Evolutionary conservation across 2,113 vertebrate genomes (phyloP), one percentile per base, ranked within the genome.

Genomic region (Dasypus novemcinctus): DNA sequence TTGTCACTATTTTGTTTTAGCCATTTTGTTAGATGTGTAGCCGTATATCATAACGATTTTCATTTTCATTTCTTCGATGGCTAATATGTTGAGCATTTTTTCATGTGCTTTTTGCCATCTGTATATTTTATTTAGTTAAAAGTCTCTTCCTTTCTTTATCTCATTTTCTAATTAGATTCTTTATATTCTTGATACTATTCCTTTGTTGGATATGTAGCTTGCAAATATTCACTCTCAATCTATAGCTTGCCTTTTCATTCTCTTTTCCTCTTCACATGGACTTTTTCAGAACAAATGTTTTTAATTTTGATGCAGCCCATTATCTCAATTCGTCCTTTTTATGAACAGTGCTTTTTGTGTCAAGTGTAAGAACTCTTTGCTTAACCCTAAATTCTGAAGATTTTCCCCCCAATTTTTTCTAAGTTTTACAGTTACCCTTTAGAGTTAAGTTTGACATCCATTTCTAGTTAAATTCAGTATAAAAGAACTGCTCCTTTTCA

Each of bases 391-490:
- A 84, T 57, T 36, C 38, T 74, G 9, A 94, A 74, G 41, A 81
- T 54, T 20, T 54, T 72, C 43, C 61, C 2, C 38, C 7, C 5
- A 52, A 6, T 12, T 61, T 90, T 59, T 68, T 5, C 36, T 63
- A 33, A 91, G 20, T 54, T 84, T 68, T 79, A 59, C 63, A 31
- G 49, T 86, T 90, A 54, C 13, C 23, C 21, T 83, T 64, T 76
- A 85, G 46, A 93, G 78, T 94, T 85, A 74, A 33, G 5, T 71
- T 9, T 46, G 4, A 84, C 90, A 86, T n/a, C 18, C 25, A 12
- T 54, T 92, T 88, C 52, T n/a, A 84, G 61, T 91, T 41, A 93
- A 88, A 79, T 89, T 93, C 93, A 71, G 27, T 66, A 59, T 54
- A 11, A 81, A 90, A 95, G 25, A n/a, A 52, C 1, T 38, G 4